phyloP scores from a whole-genome alignment of 2,888 invertebrate species.

The Oligia latruncula region DNA sequence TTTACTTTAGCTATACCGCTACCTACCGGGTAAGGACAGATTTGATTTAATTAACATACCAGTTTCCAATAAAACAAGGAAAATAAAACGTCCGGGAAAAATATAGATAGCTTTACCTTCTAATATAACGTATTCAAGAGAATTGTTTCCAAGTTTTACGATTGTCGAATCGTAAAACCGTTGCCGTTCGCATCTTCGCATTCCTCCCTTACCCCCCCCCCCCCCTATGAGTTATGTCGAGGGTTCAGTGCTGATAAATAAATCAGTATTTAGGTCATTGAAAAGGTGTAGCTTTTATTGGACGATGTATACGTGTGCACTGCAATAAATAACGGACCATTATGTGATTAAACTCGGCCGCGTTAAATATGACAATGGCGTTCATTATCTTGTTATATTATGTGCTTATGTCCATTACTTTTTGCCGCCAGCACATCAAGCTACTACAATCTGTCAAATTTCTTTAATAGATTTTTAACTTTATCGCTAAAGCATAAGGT shows the following conservation, averaged over 20 bases:
- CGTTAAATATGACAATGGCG: constrained; percentile 66
- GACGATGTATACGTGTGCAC: constrained; percentile 66
- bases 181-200: constrained; percentile 66
- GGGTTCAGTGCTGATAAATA: constrained; percentile 77
- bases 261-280: constrained; percentile 79
- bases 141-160: constrained; percentile 78
- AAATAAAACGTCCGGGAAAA: constrained; percentile 51
- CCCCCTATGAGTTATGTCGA: constrained; percentile 74
- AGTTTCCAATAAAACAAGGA: constrained; percentile 27
- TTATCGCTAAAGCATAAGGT: too few relatives aligned
- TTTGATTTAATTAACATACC: constrained; percentile 39
- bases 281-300: constrained; percentile 74
- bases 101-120: constrained; percentile 61
- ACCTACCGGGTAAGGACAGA: not conserved
- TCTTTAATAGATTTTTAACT: too few relatives aligned
- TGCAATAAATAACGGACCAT: constrained; percentile 72
- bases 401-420: constrained; percentile 37
- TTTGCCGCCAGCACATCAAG: not conserved
- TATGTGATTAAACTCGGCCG: constrained; percentile 72
- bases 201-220: constrained; percentile 42
- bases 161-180: constrained; percentile 75
- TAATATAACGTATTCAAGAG: constrained; percentile 69
- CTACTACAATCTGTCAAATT: too few relatives aligned
- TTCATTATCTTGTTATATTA: constrained; percentile 59
- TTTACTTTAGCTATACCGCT: not conserved